Conservation (phyloP, 30 jellyfish, hydroid and myxozoan genomes). For the Cassiopea xamachana region DNA sequence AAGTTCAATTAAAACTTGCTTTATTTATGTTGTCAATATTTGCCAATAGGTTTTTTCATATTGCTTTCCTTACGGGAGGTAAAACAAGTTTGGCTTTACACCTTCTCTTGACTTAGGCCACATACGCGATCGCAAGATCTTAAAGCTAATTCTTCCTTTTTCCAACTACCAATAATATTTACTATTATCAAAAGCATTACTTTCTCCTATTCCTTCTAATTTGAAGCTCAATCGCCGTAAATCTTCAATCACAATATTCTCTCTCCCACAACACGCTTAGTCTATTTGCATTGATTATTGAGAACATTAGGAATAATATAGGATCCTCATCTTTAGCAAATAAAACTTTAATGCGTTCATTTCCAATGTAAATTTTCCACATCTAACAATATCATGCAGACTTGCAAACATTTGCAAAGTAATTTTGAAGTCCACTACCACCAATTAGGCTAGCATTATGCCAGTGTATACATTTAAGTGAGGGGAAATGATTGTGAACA, state of each 20-base stretch:
- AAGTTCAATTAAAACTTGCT: too few relatives aligned
- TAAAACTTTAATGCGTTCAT: slow-evolving; percentile 34
- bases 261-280: neutral
- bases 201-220: neutral
- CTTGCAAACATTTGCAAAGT: slow-evolving; percentile 38
- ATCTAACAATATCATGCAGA: slow-evolving; percentile 62
- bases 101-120: neutral
- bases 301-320: neutral
- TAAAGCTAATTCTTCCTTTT: neutral
- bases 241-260: neutral
- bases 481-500: too few relatives aligned
- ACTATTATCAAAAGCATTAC: neutral
- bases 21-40: too few relatives aligned
- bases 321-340: slow-evolving; percentile 7
- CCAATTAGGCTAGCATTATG: neutral
- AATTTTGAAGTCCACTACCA: neutral
- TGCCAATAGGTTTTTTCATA: neutral
- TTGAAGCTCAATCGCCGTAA: neutral
- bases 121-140: neutral
- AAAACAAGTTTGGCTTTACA: too few relatives aligned
- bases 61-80: neutral
- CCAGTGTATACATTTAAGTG: neutral
- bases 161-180: too few relatives aligned
- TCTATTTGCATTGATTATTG: neutral
- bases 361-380: slow-evolving; percentile 29